A percentile compares a stretch with the other conserved stretches of the same genome.
phyloP scores from a whole-genome alignment of 2,888 invertebrate genomes.

The Lithophane semibrunnea region DNA sequence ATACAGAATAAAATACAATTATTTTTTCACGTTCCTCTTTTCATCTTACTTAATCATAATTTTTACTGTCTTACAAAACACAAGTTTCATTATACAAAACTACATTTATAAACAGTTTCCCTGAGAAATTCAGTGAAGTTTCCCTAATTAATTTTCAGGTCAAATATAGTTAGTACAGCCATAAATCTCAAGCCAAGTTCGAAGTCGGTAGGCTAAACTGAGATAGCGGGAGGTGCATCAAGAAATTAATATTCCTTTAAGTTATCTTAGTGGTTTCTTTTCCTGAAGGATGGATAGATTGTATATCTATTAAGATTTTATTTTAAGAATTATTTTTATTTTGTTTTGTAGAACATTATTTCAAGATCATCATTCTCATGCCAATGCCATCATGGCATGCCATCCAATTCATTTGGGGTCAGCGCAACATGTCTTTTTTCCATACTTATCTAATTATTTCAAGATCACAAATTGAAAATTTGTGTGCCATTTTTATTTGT shows the following conservation, averaged over 20 bases:
- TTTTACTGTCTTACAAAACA: conserved; percentile 19
- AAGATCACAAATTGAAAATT: neutral
- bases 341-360: neutral
- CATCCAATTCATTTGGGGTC: too few species aligned
- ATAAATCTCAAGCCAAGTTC: conserved; percentile 73
- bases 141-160: conserved; percentile 71
- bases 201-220: conserved; percentile 68
- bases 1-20: too few species aligned
- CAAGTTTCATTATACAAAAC: conserved; percentile 40
- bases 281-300: conserved; percentile 15
- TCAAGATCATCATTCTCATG: too few species aligned
- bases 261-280: conserved; percentile 31
- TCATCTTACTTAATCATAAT: too few species aligned
- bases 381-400: too few species aligned
- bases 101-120: conserved; percentile 57
- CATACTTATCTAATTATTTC: too few species aligned
- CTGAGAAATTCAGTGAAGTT: conserved; percentile 54
- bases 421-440: too few species aligned
- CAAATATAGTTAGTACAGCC: conserved; percentile 72
- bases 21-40: too few species aligned
- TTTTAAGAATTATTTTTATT: neutral
- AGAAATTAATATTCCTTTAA: conserved; percentile 48
- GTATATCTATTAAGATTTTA: neutral
- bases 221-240: conserved; percentile 62
- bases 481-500: neutral